Base-by-base conservation (phyloP, 64 coral and sea anemone genomes). In the Astreopora myriophthalma region DNA sequence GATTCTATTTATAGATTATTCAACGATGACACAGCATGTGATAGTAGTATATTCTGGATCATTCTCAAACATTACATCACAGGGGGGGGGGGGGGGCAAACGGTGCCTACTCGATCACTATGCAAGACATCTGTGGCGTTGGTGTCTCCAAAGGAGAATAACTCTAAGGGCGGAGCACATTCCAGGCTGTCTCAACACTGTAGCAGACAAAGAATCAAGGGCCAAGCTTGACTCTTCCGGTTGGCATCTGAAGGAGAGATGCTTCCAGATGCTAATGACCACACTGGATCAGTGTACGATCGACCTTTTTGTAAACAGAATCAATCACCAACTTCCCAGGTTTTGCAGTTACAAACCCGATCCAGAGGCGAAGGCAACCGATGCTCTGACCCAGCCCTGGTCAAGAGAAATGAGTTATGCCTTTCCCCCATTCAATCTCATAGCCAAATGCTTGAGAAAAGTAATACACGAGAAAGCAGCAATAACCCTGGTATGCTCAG, bases 371-470 rank as follows among this genome's bases (percentile, higher is more conserved):
- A 12, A 70, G 20, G 81, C 69, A 38, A 63, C 76, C 28, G 73
- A 93, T 87, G 83, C 91, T 19, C 78, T 92, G 23, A 29, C 25
- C 14, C 12, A 79, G 27, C n/a, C 40, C 36, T 93, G 91, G 73
- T 24, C 14, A 13, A 60, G 51, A 46, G 27, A 74, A 24, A 79
- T 66, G 20, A 37, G 49, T 34, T 87, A 69, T 76, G 91, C 74
- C 14, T 87, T 78, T 85, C 91, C 83, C 27, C 73, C 91, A 20
- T 93, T 93, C 72, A 66, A 40, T 63, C 46, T 93, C 3, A 85
- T 93, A 28, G 16, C 27, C 38, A 32, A 52, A 78, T 60, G 33
- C 24, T 32, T 91, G 29, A 68, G 36, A 39, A 90, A 89, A 35
- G 74, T 79, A 46, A 29, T 24, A 16, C 32, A 40, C 34, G 61